Evolutionary conservation across 1,140 invertebrate genomes (phyloP), one percentile per base, ranked within the genome.

Genomic region (Armadillidium nasatum): DNA sequence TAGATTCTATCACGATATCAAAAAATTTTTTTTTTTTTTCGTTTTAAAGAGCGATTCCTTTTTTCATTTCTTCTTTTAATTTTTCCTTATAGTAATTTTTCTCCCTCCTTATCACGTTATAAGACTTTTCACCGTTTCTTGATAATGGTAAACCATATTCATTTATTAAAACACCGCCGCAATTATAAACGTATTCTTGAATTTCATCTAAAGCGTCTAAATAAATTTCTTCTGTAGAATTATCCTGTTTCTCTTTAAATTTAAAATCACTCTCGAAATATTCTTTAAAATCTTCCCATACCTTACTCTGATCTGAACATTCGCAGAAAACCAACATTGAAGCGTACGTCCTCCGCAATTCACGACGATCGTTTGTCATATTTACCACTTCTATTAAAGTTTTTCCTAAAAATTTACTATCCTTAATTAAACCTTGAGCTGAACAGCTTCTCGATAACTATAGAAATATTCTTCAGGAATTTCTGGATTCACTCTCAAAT

Each of bases 281-380:
- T 13, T 60, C 50, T 19, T 60, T 60, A 60, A 60, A 60, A 60
- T 60, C 50, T 60, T 60, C 50, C 50, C 50, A 60, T 60, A 60
- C 7, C 3, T 60, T 7, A 4, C 11, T 1, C 50, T 60, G 50
- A 19, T 60, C 50, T 1, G 11, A 13, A 15, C 11, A 19, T 7
- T 60, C 2, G 50, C 50, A 60, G 7, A 4, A 60, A 13, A 60
- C 50, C 7, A 60, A 60, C 50, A 60, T 60, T 1, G 50, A 4
- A 3, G 19, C 50, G 50, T 60, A 60, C 19, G 50, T 60, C 7
- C 7, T 7, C 2, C 50, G 19, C 7, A 60, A 60, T 60, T 60
- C 2, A 1, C 11, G 11, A 15, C 50, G 11, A 19, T 60, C 7
- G 7, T 2, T 60, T 7, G 7, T 4, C 4, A 19, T 7, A 7